Conservation (phyloP, 2,113 vertebrate genomes). For the Nothocercus nigrocapillus region DNA sequence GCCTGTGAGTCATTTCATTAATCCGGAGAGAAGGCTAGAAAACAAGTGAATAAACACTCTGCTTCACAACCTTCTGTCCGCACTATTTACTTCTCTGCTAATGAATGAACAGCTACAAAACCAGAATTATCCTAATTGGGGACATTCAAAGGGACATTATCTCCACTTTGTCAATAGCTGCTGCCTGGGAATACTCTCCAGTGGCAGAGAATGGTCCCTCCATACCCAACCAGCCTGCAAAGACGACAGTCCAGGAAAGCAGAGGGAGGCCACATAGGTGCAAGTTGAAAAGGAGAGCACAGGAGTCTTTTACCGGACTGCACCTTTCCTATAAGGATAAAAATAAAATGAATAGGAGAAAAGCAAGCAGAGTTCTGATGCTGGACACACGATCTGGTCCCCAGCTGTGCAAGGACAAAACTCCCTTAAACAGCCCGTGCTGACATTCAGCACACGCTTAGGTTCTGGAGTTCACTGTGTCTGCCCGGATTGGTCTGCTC, state of each 20-base stretch:
- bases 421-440: neutral
- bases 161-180: neutral
- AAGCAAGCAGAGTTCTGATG: neutral
- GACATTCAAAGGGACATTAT: slow-evolving; percentile 44
- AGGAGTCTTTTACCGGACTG: neutral
- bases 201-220: neutral
- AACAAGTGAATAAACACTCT: slow-evolving; percentile 65
- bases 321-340: neutral
- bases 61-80: slow-evolving; percentile 55
- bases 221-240: neutral
- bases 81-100: slow-evolving; percentile 49
- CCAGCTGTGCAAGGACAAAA: neutral
- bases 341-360: neutral
- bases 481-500: neutral
- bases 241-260: neutral
- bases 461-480: neutral
- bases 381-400: neutral
- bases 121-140: slow-evolving; percentile 37
- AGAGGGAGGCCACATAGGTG: neutral
- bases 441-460: neutral
- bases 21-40: slow-evolving; percentile 30
- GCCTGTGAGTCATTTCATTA: slow-evolving; percentile 64
- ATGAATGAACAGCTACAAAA: slow-evolving; percentile 56
- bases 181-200: neutral
- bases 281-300: neutral